These are phyloP conservation scores for Scaptomyza pallida DNA, from an alignment of 1,140 invertebrate genomes.

Conservation along the genomic window DNA sequence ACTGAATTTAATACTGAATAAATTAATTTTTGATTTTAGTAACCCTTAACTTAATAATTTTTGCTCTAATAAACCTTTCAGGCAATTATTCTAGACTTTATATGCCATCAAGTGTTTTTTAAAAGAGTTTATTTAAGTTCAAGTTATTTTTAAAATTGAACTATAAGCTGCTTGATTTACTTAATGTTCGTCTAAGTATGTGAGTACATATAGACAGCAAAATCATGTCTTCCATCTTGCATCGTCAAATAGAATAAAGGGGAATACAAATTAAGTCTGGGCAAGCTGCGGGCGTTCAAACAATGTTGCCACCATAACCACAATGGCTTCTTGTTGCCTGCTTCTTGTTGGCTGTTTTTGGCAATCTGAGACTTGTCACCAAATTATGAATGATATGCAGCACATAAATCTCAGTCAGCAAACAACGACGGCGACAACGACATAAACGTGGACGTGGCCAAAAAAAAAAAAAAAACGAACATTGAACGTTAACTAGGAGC, in stretches of 20 bases:
- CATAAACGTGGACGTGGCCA: constrained; percentile 30
- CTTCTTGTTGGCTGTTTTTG: constrained; percentile 18
- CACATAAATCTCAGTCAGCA: constrained; percentile 82
- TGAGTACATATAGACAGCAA: constrained; percentile 3
- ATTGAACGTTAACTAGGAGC: constrained; percentile 51
- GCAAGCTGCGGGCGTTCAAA: constrained; percentile 23
- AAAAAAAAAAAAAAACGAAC: constrained; percentile 2
- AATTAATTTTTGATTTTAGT: no score
- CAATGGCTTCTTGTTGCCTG: constrained; percentile 1
- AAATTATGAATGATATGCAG: constrained; percentile 82
- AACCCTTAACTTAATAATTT: no score
- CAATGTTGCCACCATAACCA: neutral
- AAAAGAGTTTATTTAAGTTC: no score
- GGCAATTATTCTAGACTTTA: no score
- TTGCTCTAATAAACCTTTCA: no score
- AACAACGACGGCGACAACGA: constrained; percentile 59
- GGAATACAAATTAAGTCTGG: constrained; percentile 78
- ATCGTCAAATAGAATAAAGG: constrained; percentile 77
- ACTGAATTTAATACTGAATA: no score
- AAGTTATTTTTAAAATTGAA: no score
- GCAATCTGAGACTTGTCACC: constrained; percentile 81
- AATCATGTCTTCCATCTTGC: constrained; percentile 56
- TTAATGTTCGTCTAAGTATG: neutral
- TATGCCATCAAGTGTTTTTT: no score
- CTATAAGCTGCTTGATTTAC: neutral